Evolutionary conservation across 2,888 invertebrate species (phyloP).

Genomic region (Odontothrips loti): DNA sequence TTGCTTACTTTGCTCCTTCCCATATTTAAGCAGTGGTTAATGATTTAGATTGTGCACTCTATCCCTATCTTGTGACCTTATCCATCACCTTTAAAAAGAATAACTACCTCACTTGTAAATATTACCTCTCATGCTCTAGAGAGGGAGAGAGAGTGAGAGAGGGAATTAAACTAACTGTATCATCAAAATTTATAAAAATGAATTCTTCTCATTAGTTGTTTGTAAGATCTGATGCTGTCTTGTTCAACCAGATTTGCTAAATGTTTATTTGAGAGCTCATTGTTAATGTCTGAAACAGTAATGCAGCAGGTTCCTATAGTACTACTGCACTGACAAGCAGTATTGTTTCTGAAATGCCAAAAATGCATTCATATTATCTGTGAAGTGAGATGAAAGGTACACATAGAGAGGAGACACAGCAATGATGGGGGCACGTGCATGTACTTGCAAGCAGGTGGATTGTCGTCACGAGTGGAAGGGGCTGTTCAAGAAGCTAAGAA

Average conservation of each 20-base stretch:
- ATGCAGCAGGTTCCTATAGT: not conserved
- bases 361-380: not conserved
- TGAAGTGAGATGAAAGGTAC: not conserved
- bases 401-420: not conserved
- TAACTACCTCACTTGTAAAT: not conserved
- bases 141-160: no score
- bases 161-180: no score
- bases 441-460: slow-evolving; percentile 20
- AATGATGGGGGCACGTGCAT: slow-evolving; percentile 8
- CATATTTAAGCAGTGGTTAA: not conserved
- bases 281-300: no score
- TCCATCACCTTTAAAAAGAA: not conserved
- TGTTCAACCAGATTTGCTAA: not conserved
- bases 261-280: not conserved
- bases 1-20: not conserved
- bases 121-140: not conserved
- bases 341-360: slow-evolving; percentile 19
- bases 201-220: no score
- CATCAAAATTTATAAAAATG: no score
- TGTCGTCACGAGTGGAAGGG: slow-evolving; percentile 25
- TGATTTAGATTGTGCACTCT: slow-evolving; percentile 6
- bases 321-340: not conserved
- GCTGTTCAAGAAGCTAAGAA: slow-evolving; percentile 26
- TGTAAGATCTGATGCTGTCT: not conserved
- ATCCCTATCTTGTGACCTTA: not conserved